Evolutionary conservation across 2,113 vertebrate genomes (phyloP), one percentile per base, ranked within the genome.

Genomic region (Caranx melampygus): DNA sequence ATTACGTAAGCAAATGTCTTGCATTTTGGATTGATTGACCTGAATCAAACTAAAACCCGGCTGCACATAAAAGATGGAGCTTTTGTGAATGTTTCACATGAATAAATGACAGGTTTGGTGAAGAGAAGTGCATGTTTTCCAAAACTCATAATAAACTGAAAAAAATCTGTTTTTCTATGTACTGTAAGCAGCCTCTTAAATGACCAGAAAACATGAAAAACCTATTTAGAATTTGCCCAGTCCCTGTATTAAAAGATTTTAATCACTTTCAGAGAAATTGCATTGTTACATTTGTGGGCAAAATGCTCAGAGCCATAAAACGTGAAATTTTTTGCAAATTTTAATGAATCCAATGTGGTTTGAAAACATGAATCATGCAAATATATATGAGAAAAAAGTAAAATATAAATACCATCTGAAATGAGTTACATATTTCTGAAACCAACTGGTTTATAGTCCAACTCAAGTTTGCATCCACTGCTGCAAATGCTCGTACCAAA

Each of bases 21-120:
- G 6, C 35, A 75, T 75, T 80, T 68, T 62, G 61, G 34, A 84
- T 59, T 67, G 66, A 84, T 67, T 82, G 60, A 73, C 58, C 63
- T 73, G 52, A 80, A 82, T 69, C 64, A 78, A 78, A 74, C 64
- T 2, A 44, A 76, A 69, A 34, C 31, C 45, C 44, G 35, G 71
- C 44, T 49, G 14, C 49, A 33, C 44, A 20, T 20, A 57, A 75
- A 20, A n/a, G 51, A 51, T 16, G 5, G 34, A 15, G 60, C 16
- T 10, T 40, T 13, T 33, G 34, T 42, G 21, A 44, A 9, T 62
- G 2, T 61, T 68, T 31, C n/a, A 61, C 16, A 69, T 11, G 18
- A 20, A 18, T 49, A 31, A n/a, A 10, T 68, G 6, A 68, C 13
- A 3, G 13, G 3, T 60, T 33, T 61, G 18, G 21, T n/a, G n/a